These are phyloP conservation scores for Chalcis sispes DNA, from an alignment of 2,888 invertebrate genomes.

Conservation along the genomic window DNA sequence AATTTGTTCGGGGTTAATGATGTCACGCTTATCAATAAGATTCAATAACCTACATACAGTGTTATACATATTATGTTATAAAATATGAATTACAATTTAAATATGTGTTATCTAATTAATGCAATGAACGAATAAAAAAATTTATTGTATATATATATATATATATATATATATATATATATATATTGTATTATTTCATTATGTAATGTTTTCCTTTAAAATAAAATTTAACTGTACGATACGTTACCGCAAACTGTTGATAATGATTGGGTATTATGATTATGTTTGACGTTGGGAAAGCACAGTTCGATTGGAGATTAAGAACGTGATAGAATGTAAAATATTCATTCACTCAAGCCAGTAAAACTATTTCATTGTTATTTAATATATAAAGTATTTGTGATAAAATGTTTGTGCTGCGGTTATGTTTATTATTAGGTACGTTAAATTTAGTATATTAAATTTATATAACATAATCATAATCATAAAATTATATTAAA, in stretches of 20 bases:
- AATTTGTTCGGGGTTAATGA: slow-evolving; percentile 12
- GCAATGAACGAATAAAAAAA: no score
- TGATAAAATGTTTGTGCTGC: background rate
- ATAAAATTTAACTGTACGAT: no score
- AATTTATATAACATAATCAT: no score
- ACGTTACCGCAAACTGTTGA: slow-evolving; percentile 16
- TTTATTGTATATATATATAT: no score
- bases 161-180: no score
- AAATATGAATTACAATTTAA: no score
- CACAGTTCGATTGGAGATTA: slow-evolving; percentile 44
- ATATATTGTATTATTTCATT: no score
- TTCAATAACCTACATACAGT: slow-evolving; percentile 1
- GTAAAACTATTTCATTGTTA: background rate
- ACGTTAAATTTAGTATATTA: no score
- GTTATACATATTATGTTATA: no score
- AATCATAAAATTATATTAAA: no score
- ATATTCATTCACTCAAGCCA: slow-evolving; percentile 7
- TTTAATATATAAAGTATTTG: background rate
- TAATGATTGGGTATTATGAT: slow-evolving; percentile 31
- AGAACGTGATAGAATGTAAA: slow-evolving; percentile 32
- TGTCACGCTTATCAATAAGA: slow-evolving; percentile 7
- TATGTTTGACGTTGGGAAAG: slow-evolving; percentile 8
- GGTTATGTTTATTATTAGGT: background rate
- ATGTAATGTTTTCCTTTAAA: no score
- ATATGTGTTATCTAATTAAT: no score